Evolutionary conservation across 2,888 invertebrate species (phyloP), one percentile per base, ranked within the genome.

Genomic region (Tuta absoluta): DNA sequence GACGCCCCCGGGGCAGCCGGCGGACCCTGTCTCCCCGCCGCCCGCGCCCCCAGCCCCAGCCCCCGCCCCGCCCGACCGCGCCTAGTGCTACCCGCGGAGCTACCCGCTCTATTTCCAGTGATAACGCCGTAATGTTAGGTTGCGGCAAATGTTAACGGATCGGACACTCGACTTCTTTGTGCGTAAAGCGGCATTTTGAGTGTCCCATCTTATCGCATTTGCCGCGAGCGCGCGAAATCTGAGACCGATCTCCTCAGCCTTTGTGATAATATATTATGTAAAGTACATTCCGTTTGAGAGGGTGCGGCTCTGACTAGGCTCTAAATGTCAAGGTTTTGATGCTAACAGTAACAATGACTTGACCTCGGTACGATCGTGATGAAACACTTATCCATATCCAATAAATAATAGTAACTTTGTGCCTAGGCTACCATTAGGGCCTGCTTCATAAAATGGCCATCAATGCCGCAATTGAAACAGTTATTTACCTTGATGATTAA

Each of bases 251-350:
- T 82, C 83, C 85, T 84, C 87, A 84, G 81, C 78, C 82, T 82
- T 82, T 87, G 88, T 88, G 89, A 88, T 89, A 88, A 85, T 87
- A 85, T 87, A 85, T 82, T 77, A 82, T 84, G 81, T 86, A 86
- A 87, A 87, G 86, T 88, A 88, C 88, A 88, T 88, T 89, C 88
- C 88, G 86, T 80, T 78, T 80, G 73, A 68, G 61, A 66, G 68
- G 69, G 68, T 67, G 67, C 70, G 68, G 72, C 69, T 64, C 56
- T 49, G 64, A 66, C 64, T 66, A 64, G 68, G 72, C 69, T 64
- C 56, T 49, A 66, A 66, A 66, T 66, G 66, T 64, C 66, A 66
- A 66, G 66, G 66, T 64, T 63, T 58, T 45, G 59, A 62, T 59
- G 66, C 60, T 33, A 45, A 37, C 58, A 33, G 62, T 56, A 62